Conservation (phyloP, 2,113 vertebrate genomes). For the Talpa occidentalis region DNA sequence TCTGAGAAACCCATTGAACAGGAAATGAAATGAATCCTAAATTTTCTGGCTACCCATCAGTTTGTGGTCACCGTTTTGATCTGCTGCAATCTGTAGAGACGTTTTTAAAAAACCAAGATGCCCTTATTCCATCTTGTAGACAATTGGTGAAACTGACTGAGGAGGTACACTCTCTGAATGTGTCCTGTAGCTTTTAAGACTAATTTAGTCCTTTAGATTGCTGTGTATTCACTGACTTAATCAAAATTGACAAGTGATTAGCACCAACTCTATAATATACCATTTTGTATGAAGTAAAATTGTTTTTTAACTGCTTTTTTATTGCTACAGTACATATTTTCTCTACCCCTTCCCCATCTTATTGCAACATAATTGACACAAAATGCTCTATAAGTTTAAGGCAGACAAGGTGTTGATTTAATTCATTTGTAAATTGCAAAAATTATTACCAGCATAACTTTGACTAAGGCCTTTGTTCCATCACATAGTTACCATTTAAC, state of each 20-base stretch:
- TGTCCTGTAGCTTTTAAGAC: not conserved
- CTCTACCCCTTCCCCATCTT: not conserved
- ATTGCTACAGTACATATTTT: not conserved
- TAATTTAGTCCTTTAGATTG: not conserved
- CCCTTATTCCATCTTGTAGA: not conserved
- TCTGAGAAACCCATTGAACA: not conserved
- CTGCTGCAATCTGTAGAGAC: not conserved
- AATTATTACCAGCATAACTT: not conserved
- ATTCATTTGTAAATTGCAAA: not conserved
- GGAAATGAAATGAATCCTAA: not conserved
- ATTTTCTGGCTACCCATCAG: not conserved
- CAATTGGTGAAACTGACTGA: not conserved
- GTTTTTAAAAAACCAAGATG: not conserved
- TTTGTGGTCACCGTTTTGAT: not conserved
- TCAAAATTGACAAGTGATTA: not conserved
- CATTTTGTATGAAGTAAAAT: not conserved
- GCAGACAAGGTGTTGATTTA: not conserved
- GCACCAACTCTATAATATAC: not conserved
- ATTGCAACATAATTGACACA: not conserved
- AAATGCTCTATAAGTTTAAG: not conserved
- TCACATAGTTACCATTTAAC: not conserved
- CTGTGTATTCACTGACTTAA: not conserved
- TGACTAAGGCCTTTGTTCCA: not conserved
- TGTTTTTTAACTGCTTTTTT: not conserved
- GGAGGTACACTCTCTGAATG: not conserved